Evolutionary conservation across 1,140 invertebrate genomes (phyloP), one percentile per base, ranked within the genome.

Genomic region (Liolophura sinensis): DNA sequence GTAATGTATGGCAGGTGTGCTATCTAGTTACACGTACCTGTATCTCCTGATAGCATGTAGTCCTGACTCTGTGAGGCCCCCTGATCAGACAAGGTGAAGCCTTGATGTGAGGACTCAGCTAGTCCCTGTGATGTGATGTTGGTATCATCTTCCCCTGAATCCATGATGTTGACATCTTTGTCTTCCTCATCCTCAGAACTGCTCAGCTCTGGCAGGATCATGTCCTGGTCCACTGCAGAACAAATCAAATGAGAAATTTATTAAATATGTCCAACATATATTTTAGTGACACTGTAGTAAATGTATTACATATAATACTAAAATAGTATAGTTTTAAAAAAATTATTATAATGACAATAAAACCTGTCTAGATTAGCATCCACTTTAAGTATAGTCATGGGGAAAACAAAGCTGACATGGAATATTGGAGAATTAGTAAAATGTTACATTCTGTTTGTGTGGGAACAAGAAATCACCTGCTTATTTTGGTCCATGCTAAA

Each of bases 111-210:
- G 59, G 20, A 67, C 70, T 22, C 70, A 50, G 58, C 68, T 70
- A 18, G 64, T 52, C n/a, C 64, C 67, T 22, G 67, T 65, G 15
- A 67, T 62, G 31, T 59, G 62, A 14, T 60, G 69, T 31, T 64
- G 12, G 68, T 65, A 5, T 81, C 79, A 51, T 81, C 79, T 60
- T 81, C 79, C 25, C 77, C 75, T 63, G 74, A 78, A 68, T 81
- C 79, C 74, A 81, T 75, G 18, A 81, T 77, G 60, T 81, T 81
- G 5, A 81, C 65, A 67, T 81, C 79, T 54, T 80, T 79, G 31
- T 40, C 31, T 40, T 40, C 31, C 49, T 81, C 79, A 64, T 80
- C 77, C 14, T 81, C 79, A 46, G 79, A 80, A 27, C 77, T 78
- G 63, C 79, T 81, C 18, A 81, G 50, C 47, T 80, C 78, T 40